phyloP scores from a whole-genome alignment of 37 sponge, comb jelly and placozoan species.

The Mnemiopsis leidyi region DNA sequence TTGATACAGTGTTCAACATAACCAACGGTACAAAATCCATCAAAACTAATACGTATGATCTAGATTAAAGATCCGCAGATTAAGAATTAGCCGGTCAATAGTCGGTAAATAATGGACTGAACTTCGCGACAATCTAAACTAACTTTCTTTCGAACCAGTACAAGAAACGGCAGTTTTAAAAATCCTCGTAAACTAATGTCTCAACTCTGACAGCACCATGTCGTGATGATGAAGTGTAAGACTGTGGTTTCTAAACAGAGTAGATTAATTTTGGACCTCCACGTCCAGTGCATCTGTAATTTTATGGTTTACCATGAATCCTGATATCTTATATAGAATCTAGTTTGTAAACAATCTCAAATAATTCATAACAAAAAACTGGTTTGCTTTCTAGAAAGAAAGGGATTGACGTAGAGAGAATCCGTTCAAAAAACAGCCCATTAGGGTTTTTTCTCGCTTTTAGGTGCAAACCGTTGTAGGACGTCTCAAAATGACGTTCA shows the following conservation, averaged over 20 bases:
- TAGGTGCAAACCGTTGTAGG: neutral
- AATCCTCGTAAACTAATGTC: neutral
- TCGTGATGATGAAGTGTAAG: too few relatives aligned
- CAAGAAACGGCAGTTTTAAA: neutral
- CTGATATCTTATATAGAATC: too few relatives aligned
- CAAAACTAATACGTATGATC: neutral
- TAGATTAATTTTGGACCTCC: too few relatives aligned
- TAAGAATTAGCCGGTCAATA: neutral
- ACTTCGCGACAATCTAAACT: neutral
- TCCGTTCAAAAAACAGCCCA: neutral
- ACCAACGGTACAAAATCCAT: neutral
- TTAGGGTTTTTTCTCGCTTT: neutral
- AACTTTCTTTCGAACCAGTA: neutral
- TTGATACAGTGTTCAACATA: too few relatives aligned
- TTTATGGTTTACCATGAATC: too few relatives aligned
- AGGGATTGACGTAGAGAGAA: neutral
- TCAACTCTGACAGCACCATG: neutral
- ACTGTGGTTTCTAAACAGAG: too few relatives aligned
- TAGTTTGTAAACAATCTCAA: too few relatives aligned
- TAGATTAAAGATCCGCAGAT: neutral
- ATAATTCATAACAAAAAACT: neutral
- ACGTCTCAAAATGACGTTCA: neutral
- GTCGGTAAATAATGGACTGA: neutral
- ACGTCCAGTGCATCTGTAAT: too few relatives aligned
- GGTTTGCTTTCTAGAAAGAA: neutral